Evolutionary conservation across 2,888 invertebrate genomes (phyloP).

Genomic region (Loripinus fragilis): DNA sequence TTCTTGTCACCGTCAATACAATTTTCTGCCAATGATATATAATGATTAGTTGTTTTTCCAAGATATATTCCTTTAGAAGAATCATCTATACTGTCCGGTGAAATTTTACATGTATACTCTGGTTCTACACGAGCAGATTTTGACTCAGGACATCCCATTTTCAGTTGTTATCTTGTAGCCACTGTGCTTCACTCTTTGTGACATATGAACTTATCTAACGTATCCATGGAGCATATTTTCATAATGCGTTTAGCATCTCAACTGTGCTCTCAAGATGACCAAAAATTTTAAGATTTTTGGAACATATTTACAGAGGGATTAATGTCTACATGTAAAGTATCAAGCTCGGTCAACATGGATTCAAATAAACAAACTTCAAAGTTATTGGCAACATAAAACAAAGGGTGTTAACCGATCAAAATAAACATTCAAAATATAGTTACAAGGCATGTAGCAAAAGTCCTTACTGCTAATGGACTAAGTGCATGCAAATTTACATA

Average conservation of each 20-base stretch:
- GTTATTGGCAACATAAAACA: constrained; percentile 5
- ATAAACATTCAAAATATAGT: neutral
- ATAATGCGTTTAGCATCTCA: neutral
- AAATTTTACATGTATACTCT: neutral
- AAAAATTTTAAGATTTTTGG: neutral
- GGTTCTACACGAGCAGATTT: neutral
- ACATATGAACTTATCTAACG: no score
- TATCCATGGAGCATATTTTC: no score
- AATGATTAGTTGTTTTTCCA: constrained; percentile 1
- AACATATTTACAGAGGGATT: constrained; percentile 5
- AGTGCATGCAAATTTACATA: no score
- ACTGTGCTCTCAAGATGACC: neutral
- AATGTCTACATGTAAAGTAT: neutral
- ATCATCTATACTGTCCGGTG: neutral
- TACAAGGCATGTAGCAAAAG: neutral
- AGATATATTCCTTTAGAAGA: constrained; percentile 3
- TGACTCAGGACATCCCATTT: neutral
- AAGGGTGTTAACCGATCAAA: constrained; percentile 2
- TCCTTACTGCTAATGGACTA: neutral
- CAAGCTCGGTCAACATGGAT: neutral
- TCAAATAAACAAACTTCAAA: constrained; percentile 15
- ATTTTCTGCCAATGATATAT: neutral
- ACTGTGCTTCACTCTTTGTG: no score
- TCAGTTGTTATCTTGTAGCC: no score
- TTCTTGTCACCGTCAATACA: constrained; percentile 15